These are phyloP conservation scores for Indri indri DNA, from an alignment of 2,113 vertebrate species.

Conservation along the genomic window DNA sequence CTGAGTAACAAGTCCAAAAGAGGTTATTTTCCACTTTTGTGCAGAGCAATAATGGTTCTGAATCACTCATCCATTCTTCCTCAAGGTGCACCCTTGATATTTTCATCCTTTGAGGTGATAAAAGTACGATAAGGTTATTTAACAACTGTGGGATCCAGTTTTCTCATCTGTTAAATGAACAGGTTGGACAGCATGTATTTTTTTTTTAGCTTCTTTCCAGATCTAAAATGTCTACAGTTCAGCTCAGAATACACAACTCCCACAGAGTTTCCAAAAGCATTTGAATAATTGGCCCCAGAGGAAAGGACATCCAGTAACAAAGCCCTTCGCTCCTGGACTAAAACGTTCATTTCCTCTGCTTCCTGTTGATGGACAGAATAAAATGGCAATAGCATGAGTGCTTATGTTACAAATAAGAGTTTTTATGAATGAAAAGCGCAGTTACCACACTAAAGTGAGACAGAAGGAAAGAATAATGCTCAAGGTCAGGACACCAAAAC, in stretches of 20 bases:
- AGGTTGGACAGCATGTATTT: background rate
- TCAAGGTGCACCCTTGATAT: background rate
- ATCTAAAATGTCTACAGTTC: slow-evolving; percentile 5
- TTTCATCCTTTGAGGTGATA: background rate
- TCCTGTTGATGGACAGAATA: background rate
- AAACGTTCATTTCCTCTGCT: background rate
- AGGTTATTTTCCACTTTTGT: background rate
- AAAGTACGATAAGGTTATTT: background rate
- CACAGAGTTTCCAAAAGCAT: slow-evolving; percentile 35
- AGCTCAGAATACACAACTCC: slow-evolving; percentile 27
- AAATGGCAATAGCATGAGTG: background rate
- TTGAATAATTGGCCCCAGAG: slow-evolving; percentile 15
- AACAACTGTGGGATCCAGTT: background rate
- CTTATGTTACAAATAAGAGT: background rate
- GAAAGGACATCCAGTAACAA: slow-evolving; percentile 40
- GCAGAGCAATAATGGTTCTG: background rate
- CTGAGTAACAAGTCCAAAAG: background rate
- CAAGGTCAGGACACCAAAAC: background rate
- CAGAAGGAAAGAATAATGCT: background rate
- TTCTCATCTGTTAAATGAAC: slow-evolving; percentile 20
- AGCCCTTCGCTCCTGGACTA: background rate
- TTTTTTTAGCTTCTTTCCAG: slow-evolving; percentile 13
- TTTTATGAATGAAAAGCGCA: background rate
- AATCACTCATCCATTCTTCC: background rate
- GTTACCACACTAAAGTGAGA: background rate